phyloP scores from a whole-genome alignment of 2,113 vertebrate species.

The Glaucidium brasilianum region DNA sequence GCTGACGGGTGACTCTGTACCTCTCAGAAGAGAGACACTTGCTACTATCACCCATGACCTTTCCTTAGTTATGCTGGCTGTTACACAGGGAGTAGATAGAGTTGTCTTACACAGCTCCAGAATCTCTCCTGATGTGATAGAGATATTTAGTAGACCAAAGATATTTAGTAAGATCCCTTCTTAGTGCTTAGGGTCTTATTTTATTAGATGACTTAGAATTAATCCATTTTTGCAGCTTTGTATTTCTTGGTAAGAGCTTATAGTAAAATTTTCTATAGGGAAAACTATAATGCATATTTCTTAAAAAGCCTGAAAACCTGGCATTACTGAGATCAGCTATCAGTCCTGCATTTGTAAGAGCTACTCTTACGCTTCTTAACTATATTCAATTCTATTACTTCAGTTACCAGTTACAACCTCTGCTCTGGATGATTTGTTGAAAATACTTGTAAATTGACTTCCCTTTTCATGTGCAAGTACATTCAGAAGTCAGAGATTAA shows the following conservation, averaged over 20 bases:
- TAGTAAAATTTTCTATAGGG: neutral
- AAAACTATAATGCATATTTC: neutral
- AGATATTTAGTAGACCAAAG: neutral
- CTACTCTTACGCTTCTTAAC: neutral
- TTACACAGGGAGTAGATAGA: no score
- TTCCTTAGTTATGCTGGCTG: no score
- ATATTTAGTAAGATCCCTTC: neutral
- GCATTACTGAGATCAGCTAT: neutral
- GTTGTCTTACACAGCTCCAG: no score
- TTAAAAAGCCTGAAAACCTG: neutral
- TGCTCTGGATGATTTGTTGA: neutral
- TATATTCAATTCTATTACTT: neutral
- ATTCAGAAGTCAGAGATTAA: neutral
- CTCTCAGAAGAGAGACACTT: no score
- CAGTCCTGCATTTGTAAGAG: neutral
- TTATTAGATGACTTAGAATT: neutral
- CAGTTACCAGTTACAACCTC: neutral
- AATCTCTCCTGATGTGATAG: no score
- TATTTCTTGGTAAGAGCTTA: neutral
- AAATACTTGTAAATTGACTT: neutral
- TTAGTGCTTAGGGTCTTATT: neutral
- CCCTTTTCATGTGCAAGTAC: neutral
- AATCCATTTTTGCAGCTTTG: neutral
- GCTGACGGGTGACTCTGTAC: no score
- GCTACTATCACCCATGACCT: no score